A percentile compares a stretch with the other conserved stretches of the same genome.
Evolutionary conservation across 2,888 invertebrate genomes (phyloP).

Genomic region (Syrista parreyssii): DNA sequence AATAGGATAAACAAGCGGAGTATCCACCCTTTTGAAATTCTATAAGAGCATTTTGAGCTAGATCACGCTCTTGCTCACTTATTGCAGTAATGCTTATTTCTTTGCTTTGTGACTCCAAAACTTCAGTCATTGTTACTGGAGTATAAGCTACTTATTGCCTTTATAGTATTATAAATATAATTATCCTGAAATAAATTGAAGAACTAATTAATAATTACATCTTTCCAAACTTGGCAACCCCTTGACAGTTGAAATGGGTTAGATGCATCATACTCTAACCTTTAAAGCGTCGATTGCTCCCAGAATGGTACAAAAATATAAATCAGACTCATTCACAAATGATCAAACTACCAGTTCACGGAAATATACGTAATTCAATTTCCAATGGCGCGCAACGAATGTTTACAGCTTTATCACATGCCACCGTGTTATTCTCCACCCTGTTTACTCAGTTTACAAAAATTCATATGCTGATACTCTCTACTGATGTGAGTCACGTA

Average conservation of each 20-base stretch:
- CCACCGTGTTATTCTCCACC: not conserved
- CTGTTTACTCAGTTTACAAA: too few relatives aligned
- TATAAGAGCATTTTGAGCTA: slow-evolving; percentile 71
- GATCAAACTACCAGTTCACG: not conserved
- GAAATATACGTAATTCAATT: not conserved
- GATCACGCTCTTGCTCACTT: slow-evolving; percentile 70
- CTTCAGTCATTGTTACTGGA: slow-evolving; percentile 35
- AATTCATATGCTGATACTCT: too few relatives aligned
- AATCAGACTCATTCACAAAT: not conserved
- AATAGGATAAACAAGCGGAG: slow-evolving; percentile 70
- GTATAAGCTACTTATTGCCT: slow-evolving; percentile 37
- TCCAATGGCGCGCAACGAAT: not conserved
- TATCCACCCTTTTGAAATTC: slow-evolving; percentile 77
- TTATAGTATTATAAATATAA: not conserved
- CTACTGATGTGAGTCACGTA: too few relatives aligned
- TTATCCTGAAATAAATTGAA: not conserved
- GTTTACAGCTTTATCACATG: not conserved
- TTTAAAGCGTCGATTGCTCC: not conserved
- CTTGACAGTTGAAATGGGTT: slow-evolving; percentile 5
- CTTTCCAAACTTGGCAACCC: not conserved
- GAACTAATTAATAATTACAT: not conserved
- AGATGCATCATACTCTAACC: not conserved
- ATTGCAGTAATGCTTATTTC: slow-evolving; percentile 38
- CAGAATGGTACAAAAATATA: not conserved
- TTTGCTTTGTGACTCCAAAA: slow-evolving; percentile 18